Percentiles rank a stretch among this genome's conserved stretches.
phyloP scores from a whole-genome alignment of 2,797 vertebrate genomes.

The Aulostomus chinensis region DNA sequence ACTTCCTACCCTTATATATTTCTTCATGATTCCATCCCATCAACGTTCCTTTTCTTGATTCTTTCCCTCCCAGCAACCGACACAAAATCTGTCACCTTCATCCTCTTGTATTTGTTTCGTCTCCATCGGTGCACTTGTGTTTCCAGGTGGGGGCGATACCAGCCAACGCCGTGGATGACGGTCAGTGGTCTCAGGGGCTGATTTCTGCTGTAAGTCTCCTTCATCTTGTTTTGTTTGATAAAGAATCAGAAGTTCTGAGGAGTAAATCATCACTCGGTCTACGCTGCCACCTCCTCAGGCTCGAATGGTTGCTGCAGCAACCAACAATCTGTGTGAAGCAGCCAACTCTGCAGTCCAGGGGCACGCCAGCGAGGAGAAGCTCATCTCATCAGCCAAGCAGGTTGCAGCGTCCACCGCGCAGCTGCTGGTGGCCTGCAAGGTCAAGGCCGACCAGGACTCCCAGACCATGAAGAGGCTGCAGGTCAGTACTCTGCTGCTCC shows the following conservation, averaged over 20 bases:
- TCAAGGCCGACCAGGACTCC: constrained; percentile 96
- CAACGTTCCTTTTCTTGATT: too few species aligned
- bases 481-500: constrained; percentile 49
- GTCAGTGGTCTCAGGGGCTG: constrained; percentile 98
- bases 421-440: constrained; percentile 96
- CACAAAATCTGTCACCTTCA: too few species aligned
- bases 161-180: constrained; percentile 93
- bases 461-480: constrained; percentile 98
- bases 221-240: background rate
- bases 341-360: constrained; percentile 97
- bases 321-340: constrained; percentile 95
- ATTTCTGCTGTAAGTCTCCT: constrained; percentile 92
- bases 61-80: too few species aligned
- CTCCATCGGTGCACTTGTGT: too few species aligned
- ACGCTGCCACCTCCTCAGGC: constrained; percentile 76
- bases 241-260: background rate
- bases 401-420: constrained; percentile 97
- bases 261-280: background rate
- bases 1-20: too few species aligned
- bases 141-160: constrained; percentile 91
- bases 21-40: too few species aligned
- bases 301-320: constrained; percentile 97
- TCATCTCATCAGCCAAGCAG: constrained; percentile 98
- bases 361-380: constrained; percentile 97
- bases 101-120: too few species aligned